A percentile compares a stretch with the other conserved stretches of the same genome.
Evolutionary conservation across 2,113 vertebrate species (phyloP).

Genomic region (Paramormyrops kingsleyae): DNA sequence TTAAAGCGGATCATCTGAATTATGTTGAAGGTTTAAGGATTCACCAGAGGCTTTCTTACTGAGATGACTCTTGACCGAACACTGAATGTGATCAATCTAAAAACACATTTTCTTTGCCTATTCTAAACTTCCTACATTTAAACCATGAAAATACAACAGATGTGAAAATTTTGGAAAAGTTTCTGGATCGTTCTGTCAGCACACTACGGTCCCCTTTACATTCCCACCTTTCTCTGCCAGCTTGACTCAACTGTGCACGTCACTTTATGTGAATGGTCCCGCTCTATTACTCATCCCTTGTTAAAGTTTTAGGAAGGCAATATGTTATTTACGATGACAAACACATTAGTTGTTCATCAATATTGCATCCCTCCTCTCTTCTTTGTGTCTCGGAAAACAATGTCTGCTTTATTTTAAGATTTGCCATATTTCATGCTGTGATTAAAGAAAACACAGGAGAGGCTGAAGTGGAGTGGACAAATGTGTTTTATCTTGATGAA

Average conservation of each 20-base stretch:
- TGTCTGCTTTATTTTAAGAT: slow-evolving; percentile 81
- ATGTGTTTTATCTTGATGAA: slow-evolving; percentile 80
- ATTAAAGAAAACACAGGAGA: slow-evolving; percentile 88
- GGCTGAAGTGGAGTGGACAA: slow-evolving; percentile 63
- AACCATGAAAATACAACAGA: neutral
- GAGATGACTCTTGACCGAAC: neutral
- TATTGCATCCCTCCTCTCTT: slow-evolving; percentile 74
- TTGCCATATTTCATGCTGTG: slow-evolving; percentile 70
- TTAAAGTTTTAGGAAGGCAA: slow-evolving; percentile 55
- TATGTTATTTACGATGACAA: slow-evolving; percentile 68
- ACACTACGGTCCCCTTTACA: neutral
- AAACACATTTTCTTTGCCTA: neutral
- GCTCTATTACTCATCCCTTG: slow-evolving; percentile 38
- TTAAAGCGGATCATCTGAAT: neutral
- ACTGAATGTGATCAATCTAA: neutral
- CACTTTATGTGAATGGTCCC: slow-evolving; percentile 36
- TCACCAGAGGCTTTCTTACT: neutral
- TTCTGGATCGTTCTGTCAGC: neutral
- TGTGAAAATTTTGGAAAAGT: neutral
- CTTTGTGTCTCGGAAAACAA: slow-evolving; percentile 47
- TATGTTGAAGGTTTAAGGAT: neutral
- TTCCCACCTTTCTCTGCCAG: neutral
- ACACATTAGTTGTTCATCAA: slow-evolving; percentile 80
- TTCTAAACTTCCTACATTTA: neutral
- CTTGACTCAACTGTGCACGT: neutral